Percentiles rank a stretch among this genome's conserved stretches.
phyloP scores from a whole-genome alignment of 2,888 invertebrate species.

The Nephrotoma guestfalica region DNA sequence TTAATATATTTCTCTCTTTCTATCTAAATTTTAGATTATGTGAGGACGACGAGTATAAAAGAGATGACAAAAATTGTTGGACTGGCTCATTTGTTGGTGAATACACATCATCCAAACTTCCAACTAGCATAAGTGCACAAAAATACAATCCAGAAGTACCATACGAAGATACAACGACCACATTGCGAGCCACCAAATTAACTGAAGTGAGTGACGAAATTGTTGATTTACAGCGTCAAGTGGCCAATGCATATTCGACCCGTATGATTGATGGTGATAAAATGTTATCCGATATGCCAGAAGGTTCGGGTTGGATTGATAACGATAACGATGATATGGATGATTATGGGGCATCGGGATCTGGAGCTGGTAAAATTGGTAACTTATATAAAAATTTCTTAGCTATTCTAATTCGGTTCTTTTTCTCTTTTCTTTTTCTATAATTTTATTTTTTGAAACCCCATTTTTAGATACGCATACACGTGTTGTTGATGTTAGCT shows the following conservation, averaged over 20 bases:
- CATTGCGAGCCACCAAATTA: constrained; percentile 21
- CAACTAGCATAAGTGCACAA: constrained; percentile 26
- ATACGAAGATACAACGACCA: constrained; percentile 19
- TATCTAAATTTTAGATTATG: constrained; percentile 21
- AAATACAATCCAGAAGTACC: constrained; percentile 33
- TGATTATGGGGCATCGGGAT: constrained; percentile 30
- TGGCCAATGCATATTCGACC: constrained; percentile 20
- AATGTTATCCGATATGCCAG: constrained; percentile 33
- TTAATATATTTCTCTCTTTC: too few species aligned
- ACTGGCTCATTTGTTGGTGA: constrained; percentile 31
- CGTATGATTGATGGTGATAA: neutral
- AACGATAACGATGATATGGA: constrained; percentile 22
- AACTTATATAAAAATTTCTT: neutral
- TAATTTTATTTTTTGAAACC: neutral
- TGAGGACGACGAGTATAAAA: constrained; percentile 28
- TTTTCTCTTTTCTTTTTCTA: neutral
- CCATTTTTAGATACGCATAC: neutral
- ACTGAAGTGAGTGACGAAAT: constrained; percentile 30
- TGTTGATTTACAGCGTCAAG: constrained; percentile 28
- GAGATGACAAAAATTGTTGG: constrained; percentile 29
- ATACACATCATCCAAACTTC: constrained; percentile 28
- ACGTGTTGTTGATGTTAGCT: neutral
- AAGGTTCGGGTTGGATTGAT: constrained; percentile 24
- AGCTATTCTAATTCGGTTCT: neutral
- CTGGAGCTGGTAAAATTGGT: constrained; percentile 20